Evolutionary conservation across 2,113 vertebrate genomes (phyloP).

Genomic region (Syngnathus floridae): DNA sequence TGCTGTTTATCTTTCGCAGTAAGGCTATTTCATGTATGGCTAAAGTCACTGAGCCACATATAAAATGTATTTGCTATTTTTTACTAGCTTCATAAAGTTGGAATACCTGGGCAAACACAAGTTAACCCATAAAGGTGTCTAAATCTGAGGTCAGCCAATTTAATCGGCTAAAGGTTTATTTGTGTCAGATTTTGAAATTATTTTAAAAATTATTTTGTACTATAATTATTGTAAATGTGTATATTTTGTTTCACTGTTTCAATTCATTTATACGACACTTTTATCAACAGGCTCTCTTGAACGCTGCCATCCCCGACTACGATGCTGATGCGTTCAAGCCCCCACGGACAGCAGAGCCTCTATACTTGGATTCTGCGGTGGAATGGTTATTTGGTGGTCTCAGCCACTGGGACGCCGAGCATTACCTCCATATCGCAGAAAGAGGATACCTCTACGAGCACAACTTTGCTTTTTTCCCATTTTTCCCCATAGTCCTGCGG

Average conservation of each 20-base stretch:
- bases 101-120: neutral
- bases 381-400: conserved; percentile 84
- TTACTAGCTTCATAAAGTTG: neutral
- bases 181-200: too few species aligned
- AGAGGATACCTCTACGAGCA: conserved; percentile 90
- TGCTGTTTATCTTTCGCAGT: conserved; percentile 13
- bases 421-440: conserved; percentile 94
- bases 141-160: too few species aligned
- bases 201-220: neutral
- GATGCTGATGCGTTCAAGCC: conserved; percentile 87
- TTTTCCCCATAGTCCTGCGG: conserved; percentile 77
- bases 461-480: conserved; percentile 91
- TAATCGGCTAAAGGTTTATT: too few species aligned
- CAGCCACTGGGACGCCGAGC: conserved; percentile 88
- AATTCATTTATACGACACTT: neutral
- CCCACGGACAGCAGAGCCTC: conserved; percentile 62
- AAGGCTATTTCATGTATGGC: neutral
- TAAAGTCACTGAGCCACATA: neutral
- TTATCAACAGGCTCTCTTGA: conserved; percentile 76
- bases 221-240: neutral
- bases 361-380: conserved; percentile 66
- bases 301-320: conserved; percentile 86
- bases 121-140: too few species aligned
- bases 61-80: neutral
- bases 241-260: neutral